A percentile compares a stretch with the other conserved stretches of the same genome.
Evolutionary conservation across 2,797 vertebrate genomes (phyloP).

Genomic region (Platalea minor): DNA sequence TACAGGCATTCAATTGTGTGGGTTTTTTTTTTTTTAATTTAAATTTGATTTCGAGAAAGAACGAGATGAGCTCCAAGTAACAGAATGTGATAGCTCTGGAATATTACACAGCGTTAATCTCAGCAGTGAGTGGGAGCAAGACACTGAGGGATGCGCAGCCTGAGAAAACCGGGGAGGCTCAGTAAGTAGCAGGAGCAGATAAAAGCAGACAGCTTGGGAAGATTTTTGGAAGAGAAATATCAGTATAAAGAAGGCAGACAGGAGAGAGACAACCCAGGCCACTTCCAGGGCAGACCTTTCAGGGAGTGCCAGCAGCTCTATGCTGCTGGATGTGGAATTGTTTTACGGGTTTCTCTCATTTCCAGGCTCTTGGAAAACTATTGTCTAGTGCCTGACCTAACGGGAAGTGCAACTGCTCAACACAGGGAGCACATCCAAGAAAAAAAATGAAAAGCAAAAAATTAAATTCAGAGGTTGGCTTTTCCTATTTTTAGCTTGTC

Average conservation of each 20-base stretch:
- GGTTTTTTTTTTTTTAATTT: background rate
- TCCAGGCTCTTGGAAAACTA: constrained; percentile 40
- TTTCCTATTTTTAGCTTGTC: constrained; percentile 30
- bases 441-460: background rate
- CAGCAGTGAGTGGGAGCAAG: constrained; percentile 54
- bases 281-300: constrained; percentile 15
- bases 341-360: constrained; percentile 29
- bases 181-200: constrained; percentile 11
- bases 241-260: background rate
- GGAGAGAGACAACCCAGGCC: constrained; percentile 23
- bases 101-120: constrained; percentile 62
- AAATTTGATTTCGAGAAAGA: constrained; percentile 3
- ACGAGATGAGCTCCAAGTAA: background rate
- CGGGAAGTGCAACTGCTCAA: background rate
- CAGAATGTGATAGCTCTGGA: constrained; percentile 33
- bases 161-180: constrained; percentile 7
- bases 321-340: constrained; percentile 16
- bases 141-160: background rate
- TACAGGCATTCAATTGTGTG: background rate
- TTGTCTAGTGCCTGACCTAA: constrained; percentile 12
- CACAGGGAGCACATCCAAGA: constrained; percentile 10
- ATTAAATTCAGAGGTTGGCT: background rate
- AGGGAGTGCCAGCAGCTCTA: background rate
- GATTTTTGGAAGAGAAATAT: constrained; percentile 7
- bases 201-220: constrained; percentile 14